Conservation (phyloP, 2,888 invertebrate genomes). For the Serripes groenlandicus region DNA sequence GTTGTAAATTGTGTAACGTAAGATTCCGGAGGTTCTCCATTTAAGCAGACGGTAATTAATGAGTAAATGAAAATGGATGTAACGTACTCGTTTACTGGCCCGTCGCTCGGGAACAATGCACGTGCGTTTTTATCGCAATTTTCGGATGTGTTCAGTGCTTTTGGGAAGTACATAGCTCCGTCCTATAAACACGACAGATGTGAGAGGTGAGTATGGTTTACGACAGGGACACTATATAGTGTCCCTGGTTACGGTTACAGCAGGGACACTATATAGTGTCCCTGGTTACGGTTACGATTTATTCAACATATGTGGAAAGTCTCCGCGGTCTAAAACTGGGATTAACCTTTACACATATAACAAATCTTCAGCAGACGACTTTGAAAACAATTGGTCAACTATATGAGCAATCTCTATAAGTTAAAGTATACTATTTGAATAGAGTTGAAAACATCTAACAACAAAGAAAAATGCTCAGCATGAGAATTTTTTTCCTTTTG, state of each 20-base stretch:
- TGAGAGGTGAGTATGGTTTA: conserved; percentile 92
- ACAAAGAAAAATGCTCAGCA: too few species aligned
- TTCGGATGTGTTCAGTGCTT: conserved; percentile 97
- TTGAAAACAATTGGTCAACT: background rate
- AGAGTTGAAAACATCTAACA: too few species aligned
- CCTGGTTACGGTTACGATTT: too few species aligned
- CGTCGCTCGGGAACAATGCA: conserved; percentile 83
- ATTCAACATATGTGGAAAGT: too few species aligned
- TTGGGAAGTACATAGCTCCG: conserved; percentile 97
- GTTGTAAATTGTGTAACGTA: too few species aligned
- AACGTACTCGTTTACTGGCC: conserved; percentile 63
- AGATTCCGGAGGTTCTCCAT: too few species aligned
- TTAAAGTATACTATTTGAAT: too few species aligned
- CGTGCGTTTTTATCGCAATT: conserved; percentile 88
- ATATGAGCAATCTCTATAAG: background rate
- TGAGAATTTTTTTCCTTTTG: too few species aligned
- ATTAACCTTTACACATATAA: background rate
- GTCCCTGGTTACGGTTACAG: too few species aligned
- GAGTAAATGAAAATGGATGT: conserved; percentile 50
- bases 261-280: too few species aligned
- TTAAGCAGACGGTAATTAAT: too few species aligned
- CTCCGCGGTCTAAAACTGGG: background rate
- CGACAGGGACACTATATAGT: too few species aligned
- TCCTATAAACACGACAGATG: conserved; percentile 99
- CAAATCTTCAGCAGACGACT: background rate